These are phyloP conservation scores for Periophthalmus magnuspinnatus DNA, from an alignment of 2,797 vertebrate species.

Conservation along the genomic window DNA sequence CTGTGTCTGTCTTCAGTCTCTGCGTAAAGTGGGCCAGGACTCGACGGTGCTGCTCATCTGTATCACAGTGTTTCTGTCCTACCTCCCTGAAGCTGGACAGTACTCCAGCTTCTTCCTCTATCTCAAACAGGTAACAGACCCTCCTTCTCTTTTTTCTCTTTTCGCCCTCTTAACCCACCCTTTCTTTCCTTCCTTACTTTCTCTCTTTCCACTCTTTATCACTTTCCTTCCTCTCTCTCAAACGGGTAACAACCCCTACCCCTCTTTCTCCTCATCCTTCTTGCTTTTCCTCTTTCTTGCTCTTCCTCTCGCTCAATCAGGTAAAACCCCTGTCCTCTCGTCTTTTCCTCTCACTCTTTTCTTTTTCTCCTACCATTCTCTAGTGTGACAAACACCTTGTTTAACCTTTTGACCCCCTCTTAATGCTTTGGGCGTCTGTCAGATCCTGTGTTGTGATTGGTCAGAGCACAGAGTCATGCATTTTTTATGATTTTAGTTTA, in stretches of 20 bases:
- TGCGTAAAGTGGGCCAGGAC: slow-evolving; percentile 91
- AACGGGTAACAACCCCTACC: too few species aligned
- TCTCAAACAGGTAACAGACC: slow-evolving; percentile 82
- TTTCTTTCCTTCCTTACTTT: too few species aligned
- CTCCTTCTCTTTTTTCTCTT: neutral
- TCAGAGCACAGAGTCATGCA: neutral
- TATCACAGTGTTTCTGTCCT: slow-evolving; percentile 93
- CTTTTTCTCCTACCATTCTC: too few species aligned
- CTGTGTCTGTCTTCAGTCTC: slow-evolving; percentile 74
- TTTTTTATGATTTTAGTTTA: too few species aligned
- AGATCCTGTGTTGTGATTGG: neutral
- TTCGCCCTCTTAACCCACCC: too few species aligned
- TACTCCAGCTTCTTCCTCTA: slow-evolving; percentile 96
- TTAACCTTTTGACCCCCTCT: neutral
- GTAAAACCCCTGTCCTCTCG: too few species aligned
- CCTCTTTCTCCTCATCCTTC: too few species aligned
- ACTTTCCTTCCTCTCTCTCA: too few species aligned
- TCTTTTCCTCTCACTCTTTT: too few species aligned
- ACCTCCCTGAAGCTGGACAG: slow-evolving; percentile 92
- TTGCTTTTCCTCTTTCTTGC: too few species aligned
- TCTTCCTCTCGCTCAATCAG: too few species aligned
- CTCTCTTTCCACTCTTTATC: neutral
- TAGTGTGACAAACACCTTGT: neutral
- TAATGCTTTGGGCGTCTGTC: neutral
- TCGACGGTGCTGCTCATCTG: slow-evolving; percentile 93